Evolutionary conservation across 2,113 vertebrate species (phyloP), one percentile per base, ranked within the genome.

Genomic region (Lophius piscatorius): DNA sequence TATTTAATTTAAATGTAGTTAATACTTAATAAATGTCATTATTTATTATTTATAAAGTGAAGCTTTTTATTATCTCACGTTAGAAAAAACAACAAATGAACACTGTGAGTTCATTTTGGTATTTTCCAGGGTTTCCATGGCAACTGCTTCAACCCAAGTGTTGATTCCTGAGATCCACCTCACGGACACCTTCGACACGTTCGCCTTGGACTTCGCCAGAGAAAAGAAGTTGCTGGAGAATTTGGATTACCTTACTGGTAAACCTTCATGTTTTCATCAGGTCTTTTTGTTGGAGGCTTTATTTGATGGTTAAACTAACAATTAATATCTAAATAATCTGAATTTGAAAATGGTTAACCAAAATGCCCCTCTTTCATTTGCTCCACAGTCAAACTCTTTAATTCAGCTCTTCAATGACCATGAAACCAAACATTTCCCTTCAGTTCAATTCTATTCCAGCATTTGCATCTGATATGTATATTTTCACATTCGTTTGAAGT

Each of bases 161-260:
- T 91, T 99, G 78, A 98, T 99, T 85, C 97, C 97, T 33, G 96
- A 99, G 93, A 98, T 99, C 78, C 95, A 97, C 86, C 91, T 99
- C 42, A 97, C 96, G 0, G 97, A 99, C 87, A 95, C 95, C 7
- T 98, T 99, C 11, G 97, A 98, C 84, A 96, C 94, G 5, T 95
- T 99, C 14, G 95, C 96, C 34, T 91, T 99, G 84, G 97, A 99
- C 90, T 99, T 99, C 73, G 94, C 93, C 64, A 90, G 95, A 75
- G 97, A 99, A 89, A 99, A 98, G 91, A 98, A 99, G 77, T 74
- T 99, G 79, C 88, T 99, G 86, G 97, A 99, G 89, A 95, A 88
- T 81, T 93, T 98, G 89, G 97, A 99, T 91, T 98, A 98, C 81
- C 96, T 98, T 65, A 99, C 97, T 86, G 96, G 97, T 98, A 92